Evolutionary conservation across 92 coral and sea anemone genomes (phyloP), one percentile per base, ranked within the genome.

Genomic region (Zoanthus solanderi): DNA sequence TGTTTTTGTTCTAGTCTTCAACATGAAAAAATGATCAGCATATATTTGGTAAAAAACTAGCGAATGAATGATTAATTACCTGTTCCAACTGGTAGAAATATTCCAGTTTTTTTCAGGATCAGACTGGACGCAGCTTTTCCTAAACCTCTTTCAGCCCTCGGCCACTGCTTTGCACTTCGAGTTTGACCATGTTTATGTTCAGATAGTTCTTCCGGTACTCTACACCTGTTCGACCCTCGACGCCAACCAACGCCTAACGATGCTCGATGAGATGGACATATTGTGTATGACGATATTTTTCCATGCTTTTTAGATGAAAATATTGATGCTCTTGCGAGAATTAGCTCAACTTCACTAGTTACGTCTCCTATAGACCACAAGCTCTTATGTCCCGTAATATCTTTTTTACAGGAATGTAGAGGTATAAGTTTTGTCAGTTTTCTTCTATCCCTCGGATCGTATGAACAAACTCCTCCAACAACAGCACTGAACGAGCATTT

Each of bases 181-280:
- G 84, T 84, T 88, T 48, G 61, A 74, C 87, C 87, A 87, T 91
- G 93, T 66, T 79, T 68, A 47, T 47, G 52, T 47, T 47, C 52
- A 77, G 91, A 68, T 74, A 77, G 14, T 77, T 60, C 79, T 44
- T 76, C 76, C 2, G 91, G 91, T n/a, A 90, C 91, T 61, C 83
- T 60, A 79, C 89, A 91, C 83, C 72, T 87, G 77, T 73, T 54
- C 37, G 91, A 37, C 73, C 57, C 86, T 67, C 90, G 90, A 67
- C 90, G 88, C 92, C 92, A 90, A 67, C 84, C 92, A 72, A 86
- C 71, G 31, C 92, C 92, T 56, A 90, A 87, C 60, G 85, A 87
- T 78, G 83, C 80, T 80, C 90, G 79, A 83, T 86, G 90, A 42
- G 78, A 45, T 44, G 90, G 90, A 83, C 84, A 85, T 16, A 90